These are phyloP conservation scores for Drosophila pandora DNA, from an alignment of 1,140 invertebrate species.

Conservation along the genomic window DNA sequence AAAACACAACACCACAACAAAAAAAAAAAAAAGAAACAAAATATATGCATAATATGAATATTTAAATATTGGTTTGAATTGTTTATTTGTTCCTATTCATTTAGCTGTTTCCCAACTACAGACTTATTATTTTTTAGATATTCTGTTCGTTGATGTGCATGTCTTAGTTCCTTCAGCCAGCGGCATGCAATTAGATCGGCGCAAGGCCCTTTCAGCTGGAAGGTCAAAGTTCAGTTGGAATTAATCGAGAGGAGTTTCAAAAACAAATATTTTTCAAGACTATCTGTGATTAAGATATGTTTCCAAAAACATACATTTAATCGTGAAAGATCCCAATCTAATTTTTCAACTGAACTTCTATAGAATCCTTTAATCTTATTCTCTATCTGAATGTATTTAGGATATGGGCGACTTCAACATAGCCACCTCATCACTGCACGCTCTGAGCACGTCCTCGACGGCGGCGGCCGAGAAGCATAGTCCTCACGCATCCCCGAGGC, in stretches of 20 bases:
- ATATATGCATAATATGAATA: slow-evolving; percentile 74
- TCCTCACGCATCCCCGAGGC: slow-evolving; percentile 80
- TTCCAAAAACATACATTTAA: not conserved
- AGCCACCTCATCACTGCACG: slow-evolving; percentile 86
- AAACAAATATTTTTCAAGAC: not conserved
- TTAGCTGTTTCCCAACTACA: slow-evolving; percentile 32
- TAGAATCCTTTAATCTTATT: slow-evolving; percentile 24
- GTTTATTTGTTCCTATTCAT: slow-evolving; percentile 32
- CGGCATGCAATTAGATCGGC: slow-evolving; percentile 41
- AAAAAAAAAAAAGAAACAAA: slow-evolving; percentile 52
- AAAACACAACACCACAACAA: slow-evolving; percentile 29
- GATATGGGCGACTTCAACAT: slow-evolving; percentile 87
- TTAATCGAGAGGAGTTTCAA: not conserved
- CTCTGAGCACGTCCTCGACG: slow-evolving; percentile 82
- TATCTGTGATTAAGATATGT: not conserved
- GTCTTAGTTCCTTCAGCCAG: slow-evolving; percentile 38
- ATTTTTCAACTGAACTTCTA: slow-evolving; percentile 8
- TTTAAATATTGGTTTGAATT: slow-evolving; percentile 75
- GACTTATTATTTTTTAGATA: slow-evolving; percentile 41
- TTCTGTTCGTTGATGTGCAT: slow-evolving; percentile 39
- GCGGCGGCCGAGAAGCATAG: slow-evolving; percentile 78
- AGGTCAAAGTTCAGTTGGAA: slow-evolving; percentile 26
- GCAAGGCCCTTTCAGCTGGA: not conserved
- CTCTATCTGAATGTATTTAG: slow-evolving; percentile 70
- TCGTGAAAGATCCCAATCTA: not conserved